Percentiles rank a stretch among this genome's conserved stretches.
Evolutionary conservation across 1,140 invertebrate genomes (phyloP).

Genomic region (Drosophila sturtevanti): DNA sequence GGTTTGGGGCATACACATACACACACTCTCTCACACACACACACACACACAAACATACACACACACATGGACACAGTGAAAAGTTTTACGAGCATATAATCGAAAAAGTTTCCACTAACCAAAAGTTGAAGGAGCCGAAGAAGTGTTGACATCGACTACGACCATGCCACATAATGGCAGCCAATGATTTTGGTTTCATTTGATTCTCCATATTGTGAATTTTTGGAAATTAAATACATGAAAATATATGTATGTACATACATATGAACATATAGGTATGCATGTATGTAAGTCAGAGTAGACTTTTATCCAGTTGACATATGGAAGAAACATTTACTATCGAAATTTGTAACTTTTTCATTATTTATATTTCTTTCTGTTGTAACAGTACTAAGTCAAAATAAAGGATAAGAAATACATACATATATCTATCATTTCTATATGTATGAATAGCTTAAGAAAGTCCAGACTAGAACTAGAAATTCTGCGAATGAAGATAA

Average conservation of each 20-base stretch:
- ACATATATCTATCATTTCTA: too few species aligned
- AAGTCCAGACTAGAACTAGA: too few species aligned
- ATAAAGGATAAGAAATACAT: too few species aligned
- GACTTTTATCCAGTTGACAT: too few species aligned
- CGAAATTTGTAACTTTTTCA: too few species aligned
- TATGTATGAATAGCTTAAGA: too few species aligned
- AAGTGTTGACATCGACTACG: conserved; percentile 35
- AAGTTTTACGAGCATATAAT: conserved; percentile 81
- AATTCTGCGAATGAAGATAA: too few species aligned
- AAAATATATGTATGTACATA: background rate
- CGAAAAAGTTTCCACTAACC: conserved; percentile 68
- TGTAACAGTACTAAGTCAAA: too few species aligned
- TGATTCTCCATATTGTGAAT: conserved; percentile 27
- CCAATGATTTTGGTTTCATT: conserved; percentile 10
- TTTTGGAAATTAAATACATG: conserved; percentile 18
- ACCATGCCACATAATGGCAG: conserved; percentile 13
- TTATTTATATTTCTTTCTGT: too few species aligned
- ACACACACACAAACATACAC: background rate
- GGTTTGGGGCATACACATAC: conserved; percentile 62
- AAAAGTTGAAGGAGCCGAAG: conserved; percentile 19
- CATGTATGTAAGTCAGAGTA: too few species aligned
- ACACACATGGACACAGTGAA: conserved; percentile 17
- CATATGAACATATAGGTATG: background rate
- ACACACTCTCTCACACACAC: conserved; percentile 18
- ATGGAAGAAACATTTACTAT: too few species aligned